Percentiles rank a stretch among this genome's conserved stretches.
phyloP scores from a whole-genome alignment of 2,113 vertebrate species.

The Cheilinus undulatus region DNA sequence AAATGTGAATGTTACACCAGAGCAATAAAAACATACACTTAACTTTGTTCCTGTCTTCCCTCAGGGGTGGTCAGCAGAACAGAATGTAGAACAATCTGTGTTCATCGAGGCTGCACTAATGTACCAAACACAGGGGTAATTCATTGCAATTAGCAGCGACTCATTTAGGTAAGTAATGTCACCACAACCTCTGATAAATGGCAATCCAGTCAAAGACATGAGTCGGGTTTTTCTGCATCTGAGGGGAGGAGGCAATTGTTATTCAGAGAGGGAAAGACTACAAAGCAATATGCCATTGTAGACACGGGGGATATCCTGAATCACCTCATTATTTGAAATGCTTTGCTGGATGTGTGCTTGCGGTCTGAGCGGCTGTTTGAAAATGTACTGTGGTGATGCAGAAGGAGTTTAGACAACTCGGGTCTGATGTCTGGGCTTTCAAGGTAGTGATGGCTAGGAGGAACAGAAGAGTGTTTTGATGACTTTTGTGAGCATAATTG shows the following conservation, averaged over 20 bases:
- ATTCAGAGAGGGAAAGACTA: constrained; percentile 25
- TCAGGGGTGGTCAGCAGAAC: constrained; percentile 50
- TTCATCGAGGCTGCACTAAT: constrained; percentile 76
- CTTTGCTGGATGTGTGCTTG: background rate
- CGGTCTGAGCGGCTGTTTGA: background rate
- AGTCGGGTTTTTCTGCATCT: constrained; percentile 30
- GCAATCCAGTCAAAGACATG: constrained; percentile 54
- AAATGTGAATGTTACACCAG: constrained; percentile 21
- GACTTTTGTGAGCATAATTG: background rate
- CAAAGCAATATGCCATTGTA: constrained; percentile 20
- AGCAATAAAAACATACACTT: constrained; percentile 19
- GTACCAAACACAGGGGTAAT: constrained; percentile 80
- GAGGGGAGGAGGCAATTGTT: constrained; percentile 9
- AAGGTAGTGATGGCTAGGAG: background rate
- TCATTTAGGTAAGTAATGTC: constrained; percentile 82
- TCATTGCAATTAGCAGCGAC: constrained; percentile 79
- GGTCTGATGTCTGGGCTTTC: background rate
- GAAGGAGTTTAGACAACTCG: background rate
- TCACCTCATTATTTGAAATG: constrained; percentile 3
- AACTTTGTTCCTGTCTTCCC: constrained; percentile 42
- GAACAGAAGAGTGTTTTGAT: background rate
- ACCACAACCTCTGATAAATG: constrained; percentile 73
- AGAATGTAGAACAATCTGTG: constrained; percentile 60
- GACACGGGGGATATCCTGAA: constrained; percentile 5
- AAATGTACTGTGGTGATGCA: background rate